A percentile compares a stretch with the other conserved stretches of the same genome.
Conservation (phyloP, 2,113 vertebrate genomes). For the Colinus virginianus region DNA sequence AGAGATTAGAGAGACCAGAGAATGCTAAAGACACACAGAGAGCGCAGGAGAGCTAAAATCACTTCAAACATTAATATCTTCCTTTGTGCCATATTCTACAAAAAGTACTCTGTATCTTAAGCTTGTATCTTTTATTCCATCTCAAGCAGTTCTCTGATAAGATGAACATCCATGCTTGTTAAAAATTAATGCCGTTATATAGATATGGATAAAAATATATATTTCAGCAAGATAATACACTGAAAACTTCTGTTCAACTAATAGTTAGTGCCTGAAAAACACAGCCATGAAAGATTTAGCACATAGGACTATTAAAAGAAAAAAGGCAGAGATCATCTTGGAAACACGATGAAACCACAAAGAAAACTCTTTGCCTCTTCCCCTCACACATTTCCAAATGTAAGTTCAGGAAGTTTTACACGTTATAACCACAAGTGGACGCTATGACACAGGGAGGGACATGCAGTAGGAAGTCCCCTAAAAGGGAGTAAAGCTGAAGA, state of each 20-base stretch:
- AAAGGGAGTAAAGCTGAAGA: neutral
- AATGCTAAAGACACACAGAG: conserved; percentile 55
- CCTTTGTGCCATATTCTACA: conserved; percentile 37
- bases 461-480: rapidly evolving
- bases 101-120: conserved; percentile 22
- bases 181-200: conserved; percentile 28
- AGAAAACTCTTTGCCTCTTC: neutral
- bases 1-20: conserved; percentile 61
- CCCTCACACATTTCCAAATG: neutral
- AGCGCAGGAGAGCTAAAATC: conserved; percentile 46
- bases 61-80: conserved; percentile 53
- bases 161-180: conserved; percentile 38
- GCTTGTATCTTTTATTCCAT: conserved; percentile 52
- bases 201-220: neutral
- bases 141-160: conserved; percentile 44
- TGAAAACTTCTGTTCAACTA: conserved; percentile 27
- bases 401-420: neutral
- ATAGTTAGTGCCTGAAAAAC: neutral
- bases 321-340: neutral
- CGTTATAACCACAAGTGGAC: neutral
- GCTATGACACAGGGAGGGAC: neutral
- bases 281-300: neutral
- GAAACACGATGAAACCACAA: neutral
- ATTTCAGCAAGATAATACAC: neutral
- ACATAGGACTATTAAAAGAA: neutral